Evolutionary conservation across 1,140 invertebrate genomes (phyloP).

Genomic region (Drosophila watanabei): DNA sequence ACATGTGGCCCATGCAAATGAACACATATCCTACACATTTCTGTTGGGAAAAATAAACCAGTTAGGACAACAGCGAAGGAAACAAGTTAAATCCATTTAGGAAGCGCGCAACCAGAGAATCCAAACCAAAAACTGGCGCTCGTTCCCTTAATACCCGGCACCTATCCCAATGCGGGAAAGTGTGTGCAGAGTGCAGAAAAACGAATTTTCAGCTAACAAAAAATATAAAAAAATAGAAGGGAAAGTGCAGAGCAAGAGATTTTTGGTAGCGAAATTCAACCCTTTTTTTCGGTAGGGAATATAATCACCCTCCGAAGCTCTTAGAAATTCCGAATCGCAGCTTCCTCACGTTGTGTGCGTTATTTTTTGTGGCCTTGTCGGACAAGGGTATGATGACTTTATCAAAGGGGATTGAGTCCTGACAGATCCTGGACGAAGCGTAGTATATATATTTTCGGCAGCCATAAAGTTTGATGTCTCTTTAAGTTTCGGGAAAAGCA

Average conservation of each 20-base stretch:
- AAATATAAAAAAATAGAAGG: neutral
- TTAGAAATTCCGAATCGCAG: conserved; percentile 33
- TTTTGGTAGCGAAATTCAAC: conserved; percentile 7
- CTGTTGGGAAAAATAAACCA: conserved; percentile 43
- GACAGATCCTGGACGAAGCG: conserved; percentile 13
- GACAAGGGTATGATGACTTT: conserved; percentile 46
- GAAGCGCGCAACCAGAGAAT: conserved; percentile 26
- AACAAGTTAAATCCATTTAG: conserved; percentile 64
- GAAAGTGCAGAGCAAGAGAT: neutral
- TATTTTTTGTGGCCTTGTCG: conserved; percentile 38
- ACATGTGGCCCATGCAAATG: conserved; percentile 47
- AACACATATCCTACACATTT: conserved; percentile 44
- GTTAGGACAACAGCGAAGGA: neutral
- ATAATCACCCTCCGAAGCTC: conserved; percentile 26
- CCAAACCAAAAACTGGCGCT: conserved; percentile 19
- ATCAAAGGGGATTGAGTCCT: conserved; percentile 43
- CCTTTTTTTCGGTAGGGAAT: conserved; percentile 13
- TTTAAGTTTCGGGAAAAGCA: neutral
- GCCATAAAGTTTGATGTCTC: conserved; percentile 13
- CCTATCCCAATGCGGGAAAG: conserved; percentile 50
- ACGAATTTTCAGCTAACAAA: conserved; percentile 65
- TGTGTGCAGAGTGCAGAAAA: conserved; percentile 67
- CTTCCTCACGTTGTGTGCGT: conserved; percentile 40
- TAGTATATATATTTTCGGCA: neutral
- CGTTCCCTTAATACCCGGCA: conserved; percentile 9